Evolutionary conservation across 2,113 vertebrate species (phyloP).

Genomic region (Cisticola juncidis): DNA sequence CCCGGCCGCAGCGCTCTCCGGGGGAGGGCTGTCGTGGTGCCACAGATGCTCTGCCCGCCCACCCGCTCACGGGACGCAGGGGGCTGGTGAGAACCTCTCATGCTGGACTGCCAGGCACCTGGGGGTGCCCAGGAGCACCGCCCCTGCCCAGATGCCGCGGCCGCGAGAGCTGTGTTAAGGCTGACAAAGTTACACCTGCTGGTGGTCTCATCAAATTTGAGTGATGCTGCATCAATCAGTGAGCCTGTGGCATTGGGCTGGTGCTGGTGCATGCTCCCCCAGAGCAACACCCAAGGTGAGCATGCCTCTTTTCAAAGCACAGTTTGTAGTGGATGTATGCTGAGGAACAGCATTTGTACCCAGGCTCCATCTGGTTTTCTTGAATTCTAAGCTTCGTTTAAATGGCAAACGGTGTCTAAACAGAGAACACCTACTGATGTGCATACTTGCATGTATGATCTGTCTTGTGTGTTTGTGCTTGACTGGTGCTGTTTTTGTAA

Average conservation of each 20-base stretch:
- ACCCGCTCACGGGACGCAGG: neutral
- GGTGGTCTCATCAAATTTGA: no score
- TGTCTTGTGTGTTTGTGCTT: rapidly evolving
- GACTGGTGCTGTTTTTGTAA: neutral
- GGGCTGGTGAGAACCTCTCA: rapidly evolving
- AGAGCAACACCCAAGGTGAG: neutral
- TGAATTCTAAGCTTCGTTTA: neutral
- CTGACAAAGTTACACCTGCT: rapidly evolving
- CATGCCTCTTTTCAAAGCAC: neutral
- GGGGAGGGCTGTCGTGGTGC: rapidly evolving
- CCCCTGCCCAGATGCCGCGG: rapidly evolving
- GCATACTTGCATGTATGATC: rapidly evolving
- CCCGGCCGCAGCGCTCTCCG: neutral
- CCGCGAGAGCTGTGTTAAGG: rapidly evolving
- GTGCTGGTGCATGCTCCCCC: neutral
- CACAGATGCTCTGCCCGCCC: neutral
- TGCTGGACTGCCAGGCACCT: no score
- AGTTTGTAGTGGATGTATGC: neutral
- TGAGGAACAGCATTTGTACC: neutral
- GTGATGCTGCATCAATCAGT: rapidly evolving
- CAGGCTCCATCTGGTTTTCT: neutral
- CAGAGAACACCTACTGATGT: neutral
- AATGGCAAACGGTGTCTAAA: neutral
- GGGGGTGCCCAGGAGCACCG: neutral
- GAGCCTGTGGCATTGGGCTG: rapidly evolving